Conservation (phyloP, 2,113 vertebrate species). For the Corvus moneduloides region DNA sequence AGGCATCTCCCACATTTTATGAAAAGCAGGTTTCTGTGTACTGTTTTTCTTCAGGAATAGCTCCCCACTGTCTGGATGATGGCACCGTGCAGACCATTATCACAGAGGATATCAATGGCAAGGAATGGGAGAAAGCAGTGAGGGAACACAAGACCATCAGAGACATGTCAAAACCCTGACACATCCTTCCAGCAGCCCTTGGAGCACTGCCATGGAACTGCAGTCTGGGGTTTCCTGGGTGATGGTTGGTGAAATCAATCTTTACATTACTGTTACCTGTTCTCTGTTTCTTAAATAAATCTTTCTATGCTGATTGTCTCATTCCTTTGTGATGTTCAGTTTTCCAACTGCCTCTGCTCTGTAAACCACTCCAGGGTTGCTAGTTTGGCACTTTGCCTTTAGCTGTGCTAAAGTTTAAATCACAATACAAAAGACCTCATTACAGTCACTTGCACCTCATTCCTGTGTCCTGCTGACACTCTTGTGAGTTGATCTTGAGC, state of each 20-base stretch:
- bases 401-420: not conserved
- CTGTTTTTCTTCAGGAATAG: slow-evolving; percentile 77
- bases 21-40: not conserved
- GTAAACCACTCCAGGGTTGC: not conserved
- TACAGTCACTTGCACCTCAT: not conserved
- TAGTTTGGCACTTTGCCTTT: not conserved
- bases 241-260: not conserved
- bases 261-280: not conserved
- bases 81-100: slow-evolving; percentile 83
- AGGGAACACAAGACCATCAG: slow-evolving; percentile 83
- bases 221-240: not conserved
- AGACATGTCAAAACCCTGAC: slow-evolving; percentile 84
- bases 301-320: not conserved
- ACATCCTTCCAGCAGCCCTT: not conserved
- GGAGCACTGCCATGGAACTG: not conserved
- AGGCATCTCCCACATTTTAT: not conserved
- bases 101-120: slow-evolving; percentile 86
- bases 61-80: slow-evolving; percentile 90
- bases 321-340: not conserved
- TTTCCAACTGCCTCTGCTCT: not conserved
- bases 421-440: not conserved
- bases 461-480: not conserved
- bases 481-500: not conserved
- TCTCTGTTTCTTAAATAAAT: slow-evolving; percentile 56
- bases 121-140: slow-evolving; percentile 91